Conservation (phyloP, 2,797 vertebrate species). For the Sphenopsis melanotis region DNA sequence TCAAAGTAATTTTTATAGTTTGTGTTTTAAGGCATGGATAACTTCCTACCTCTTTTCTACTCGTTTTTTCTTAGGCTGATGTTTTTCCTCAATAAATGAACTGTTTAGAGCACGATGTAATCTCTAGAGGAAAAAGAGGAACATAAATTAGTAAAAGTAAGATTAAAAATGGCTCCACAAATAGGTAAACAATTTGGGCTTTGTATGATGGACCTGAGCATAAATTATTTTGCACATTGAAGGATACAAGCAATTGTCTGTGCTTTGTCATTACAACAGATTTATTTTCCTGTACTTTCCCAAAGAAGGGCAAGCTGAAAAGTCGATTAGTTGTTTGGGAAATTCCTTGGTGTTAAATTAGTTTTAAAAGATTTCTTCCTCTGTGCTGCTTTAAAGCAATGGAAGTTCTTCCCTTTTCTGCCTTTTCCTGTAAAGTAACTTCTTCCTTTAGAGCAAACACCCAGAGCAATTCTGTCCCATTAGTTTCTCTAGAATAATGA, state of each 20-base stretch:
- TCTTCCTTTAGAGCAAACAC: neutral
- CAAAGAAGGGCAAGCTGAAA: neutral
- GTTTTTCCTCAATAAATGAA: slow-evolving; percentile 88
- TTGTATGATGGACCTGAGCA: neutral
- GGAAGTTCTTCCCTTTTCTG: neutral
- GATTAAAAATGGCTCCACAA: slow-evolving; percentile 5
- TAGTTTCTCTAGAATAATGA: neutral
- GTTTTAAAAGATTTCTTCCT: neutral
- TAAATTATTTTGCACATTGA: neutral
- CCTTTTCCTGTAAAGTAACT: neutral
- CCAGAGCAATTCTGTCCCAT: neutral
- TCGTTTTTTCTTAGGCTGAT: slow-evolving; percentile 81
- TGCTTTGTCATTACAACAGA: neutral
- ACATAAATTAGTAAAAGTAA: slow-evolving; percentile 7
- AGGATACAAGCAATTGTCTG: neutral
- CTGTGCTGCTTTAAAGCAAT: neutral
- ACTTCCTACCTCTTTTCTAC: slow-evolving; percentile 88
- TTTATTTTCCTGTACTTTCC: neutral
- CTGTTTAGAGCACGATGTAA: slow-evolving; percentile 94
- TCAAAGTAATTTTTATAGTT: neutral
- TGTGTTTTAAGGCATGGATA: neutral
- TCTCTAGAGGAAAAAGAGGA: slow-evolving; percentile 79
- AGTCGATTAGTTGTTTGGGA: neutral
- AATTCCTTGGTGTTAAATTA: neutral
- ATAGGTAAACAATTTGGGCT: neutral